Percentiles rank a stretch among this genome's conserved stretches.
phyloP scores from a whole-genome alignment of 2,888 invertebrate species.

The Nesidiocoris tenuis region DNA sequence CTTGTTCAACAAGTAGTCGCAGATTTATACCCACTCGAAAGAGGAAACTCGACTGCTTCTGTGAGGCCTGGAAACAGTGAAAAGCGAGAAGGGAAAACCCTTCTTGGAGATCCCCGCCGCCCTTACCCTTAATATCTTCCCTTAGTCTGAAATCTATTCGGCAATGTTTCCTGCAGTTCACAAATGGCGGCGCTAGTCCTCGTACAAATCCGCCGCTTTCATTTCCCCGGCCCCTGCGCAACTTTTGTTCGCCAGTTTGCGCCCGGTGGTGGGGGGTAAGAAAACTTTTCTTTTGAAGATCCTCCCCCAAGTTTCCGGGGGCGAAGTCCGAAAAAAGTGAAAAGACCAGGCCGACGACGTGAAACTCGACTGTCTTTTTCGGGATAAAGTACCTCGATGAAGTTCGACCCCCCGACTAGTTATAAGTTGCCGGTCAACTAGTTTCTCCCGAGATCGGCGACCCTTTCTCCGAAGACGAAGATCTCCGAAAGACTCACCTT shows the following conservation, averaged over 20 bases:
- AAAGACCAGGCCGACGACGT: conserved; percentile 3
- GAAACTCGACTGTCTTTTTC: conserved; percentile 26
- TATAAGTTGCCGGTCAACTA: conserved; percentile 20
- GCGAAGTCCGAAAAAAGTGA: conserved; percentile 11
- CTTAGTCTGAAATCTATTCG: conserved; percentile 28
- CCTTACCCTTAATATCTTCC: no score
- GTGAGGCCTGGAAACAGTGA: background rate
- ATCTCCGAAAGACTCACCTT: background rate
- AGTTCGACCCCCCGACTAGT: conserved; percentile 36
- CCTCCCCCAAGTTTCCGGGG: conserved; percentile 1
- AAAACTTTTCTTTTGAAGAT: background rate
- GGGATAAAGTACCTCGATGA: conserved; percentile 31
- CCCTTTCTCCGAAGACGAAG: background rate
- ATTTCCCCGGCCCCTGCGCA: conserved; percentile 10
- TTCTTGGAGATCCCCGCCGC: conserved; percentile 26
- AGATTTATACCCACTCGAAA: conserved; percentile 32
- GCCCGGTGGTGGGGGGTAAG: background rate
- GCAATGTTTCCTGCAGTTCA: background rate
- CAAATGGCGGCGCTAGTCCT: background rate
- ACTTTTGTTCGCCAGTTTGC: conserved; percentile 30
- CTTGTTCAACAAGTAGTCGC: conserved; percentile 36
- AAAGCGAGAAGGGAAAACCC: background rate
- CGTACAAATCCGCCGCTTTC: background rate
- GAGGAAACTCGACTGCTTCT: conserved; percentile 3
- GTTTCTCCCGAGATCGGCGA: background rate